phyloP scores from a whole-genome alignment of 1,140 invertebrate genomes.

The Drosophila insularis region DNA sequence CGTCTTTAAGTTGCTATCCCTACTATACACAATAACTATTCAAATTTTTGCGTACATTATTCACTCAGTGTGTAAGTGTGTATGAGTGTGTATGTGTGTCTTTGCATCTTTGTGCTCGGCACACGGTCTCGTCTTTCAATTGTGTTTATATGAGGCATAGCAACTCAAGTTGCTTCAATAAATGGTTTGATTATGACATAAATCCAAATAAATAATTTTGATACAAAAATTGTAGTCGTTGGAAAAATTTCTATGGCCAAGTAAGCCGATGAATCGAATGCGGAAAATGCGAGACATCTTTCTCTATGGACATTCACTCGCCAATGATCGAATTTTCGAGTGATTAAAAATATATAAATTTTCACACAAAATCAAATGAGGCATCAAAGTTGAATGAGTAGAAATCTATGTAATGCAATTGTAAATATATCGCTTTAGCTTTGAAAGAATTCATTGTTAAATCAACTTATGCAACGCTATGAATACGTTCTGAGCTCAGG shows the following conservation, averaged over 20 bases:
- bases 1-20: not conserved
- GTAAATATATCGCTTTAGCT: not conserved
- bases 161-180: conserved; percentile 5
- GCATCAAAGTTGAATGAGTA: not conserved
- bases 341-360: not conserved
- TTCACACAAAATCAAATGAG: not conserved
- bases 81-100: conserved; percentile 18
- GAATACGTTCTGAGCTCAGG: conserved; percentile 24
- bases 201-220: conserved; percentile 24
- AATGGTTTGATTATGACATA: conserved; percentile 24
- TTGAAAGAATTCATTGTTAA: not conserved
- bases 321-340: not conserved
- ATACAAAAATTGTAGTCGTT: conserved; percentile 10
- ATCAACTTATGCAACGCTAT: conserved; percentile 14
- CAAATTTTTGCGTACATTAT: conserved; percentile 5
- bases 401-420: not conserved
- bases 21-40: conserved; percentile 7
- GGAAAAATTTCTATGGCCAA: conserved; percentile 7
- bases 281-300: not conserved
- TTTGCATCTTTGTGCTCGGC: conserved; percentile 9
- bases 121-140: conserved; percentile 30
- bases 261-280: not conserved
- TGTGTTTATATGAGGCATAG: conserved; percentile 10
- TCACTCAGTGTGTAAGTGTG: not conserved
- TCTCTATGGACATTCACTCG: not conserved